Percentiles rank a stretch among this genome's conserved stretches.
These are phyloP conservation scores for Gymnocypris eckloni DNA, from an alignment of 2,797 vertebrate genomes.

Conservation along the genomic window DNA sequence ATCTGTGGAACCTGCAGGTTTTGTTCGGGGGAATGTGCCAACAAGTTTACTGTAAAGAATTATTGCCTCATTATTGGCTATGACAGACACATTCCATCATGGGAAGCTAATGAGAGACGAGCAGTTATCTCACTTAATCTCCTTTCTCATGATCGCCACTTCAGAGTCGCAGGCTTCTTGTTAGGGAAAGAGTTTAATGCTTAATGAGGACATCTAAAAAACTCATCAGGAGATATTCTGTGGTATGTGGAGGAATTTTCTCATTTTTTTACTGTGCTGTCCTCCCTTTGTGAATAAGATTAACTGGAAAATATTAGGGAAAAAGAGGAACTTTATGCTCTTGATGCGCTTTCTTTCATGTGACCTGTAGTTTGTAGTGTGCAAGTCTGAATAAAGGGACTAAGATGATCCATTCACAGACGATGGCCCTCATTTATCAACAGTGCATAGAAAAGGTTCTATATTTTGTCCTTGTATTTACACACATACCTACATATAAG, in stretches of 20 bases:
- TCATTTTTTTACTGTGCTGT: not conserved
- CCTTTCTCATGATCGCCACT: slow-evolving; percentile 46
- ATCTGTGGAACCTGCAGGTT: slow-evolving; percentile 21
- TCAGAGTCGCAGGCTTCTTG: slow-evolving; percentile 11
- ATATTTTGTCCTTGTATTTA: no score
- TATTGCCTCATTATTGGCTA: slow-evolving; percentile 11
- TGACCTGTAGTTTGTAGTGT: not conserved
- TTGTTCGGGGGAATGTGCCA: not conserved
- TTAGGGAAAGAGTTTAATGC: not conserved
- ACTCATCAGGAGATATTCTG: slow-evolving; percentile 16
- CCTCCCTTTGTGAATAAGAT: slow-evolving; percentile 9
- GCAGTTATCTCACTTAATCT: slow-evolving; percentile 48
- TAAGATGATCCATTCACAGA: not conserved
- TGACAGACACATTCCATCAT: slow-evolving; percentile 20
- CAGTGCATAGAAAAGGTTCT: no score
- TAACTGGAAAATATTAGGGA: not conserved
- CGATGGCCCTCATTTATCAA: no score
- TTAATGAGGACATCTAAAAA: slow-evolving; percentile 32
- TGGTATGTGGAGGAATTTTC: slow-evolving; percentile 26
- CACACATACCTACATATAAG: no score
- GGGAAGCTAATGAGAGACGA: slow-evolving; percentile 45
- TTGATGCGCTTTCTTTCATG: not conserved
- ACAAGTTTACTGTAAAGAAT: slow-evolving; percentile 32
- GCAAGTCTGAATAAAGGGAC: not conserved
- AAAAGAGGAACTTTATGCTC: not conserved